Evolutionary conservation across 2,113 vertebrate genomes (phyloP), one percentile per base, ranked within the genome.

Genomic region (Tenrec ecaudatus): DNA sequence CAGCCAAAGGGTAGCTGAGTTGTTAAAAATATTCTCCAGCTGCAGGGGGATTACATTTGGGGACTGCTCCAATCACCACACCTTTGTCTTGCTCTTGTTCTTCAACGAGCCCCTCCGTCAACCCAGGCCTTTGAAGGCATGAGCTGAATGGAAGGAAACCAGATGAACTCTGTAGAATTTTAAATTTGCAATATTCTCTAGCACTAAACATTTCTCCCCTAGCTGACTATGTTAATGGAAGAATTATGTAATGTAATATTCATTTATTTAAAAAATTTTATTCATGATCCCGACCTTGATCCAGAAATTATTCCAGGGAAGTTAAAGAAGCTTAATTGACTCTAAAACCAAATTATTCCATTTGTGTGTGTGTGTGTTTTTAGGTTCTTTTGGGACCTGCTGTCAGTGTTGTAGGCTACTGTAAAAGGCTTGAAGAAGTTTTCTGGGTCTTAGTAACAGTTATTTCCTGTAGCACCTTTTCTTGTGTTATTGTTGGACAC

Each of bases 241-340:
- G 43, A 82, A 75, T n/a, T 89, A 60, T 31, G 89, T 68, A 90
- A 86, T 23, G 1, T 88, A 84, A 29, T 47, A 83, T 88, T n/a
- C 36, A 68, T 47, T 76, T 69, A 36, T 84, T 80, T 93, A 60
- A 77, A 25, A 62, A 68, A 27, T 79, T 38, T 83, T 89, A 84
- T 40, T 9, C 19, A 68, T 86, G 88, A 76, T 43, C 27, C 47
- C 7, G 10, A 69, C 17, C 40, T 92, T 83, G 23, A 90, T 92
- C 38, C 40, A 89, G 81, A 93, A 89, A 94, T n/a, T 79, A 82
- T 82, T 91, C 69, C 86, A 93, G 62, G 62, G 40, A 81, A 15
- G 19, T 57, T 86, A 90, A 83, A 69, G 31, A 33, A 27, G n/a
- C 31, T 12, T 53, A 83, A 31, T 6, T 17, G 53, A 86, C 82